Evolutionary conservation across 2,113 vertebrate genomes (phyloP).

Genomic region (Crotalus tigris): DNA sequence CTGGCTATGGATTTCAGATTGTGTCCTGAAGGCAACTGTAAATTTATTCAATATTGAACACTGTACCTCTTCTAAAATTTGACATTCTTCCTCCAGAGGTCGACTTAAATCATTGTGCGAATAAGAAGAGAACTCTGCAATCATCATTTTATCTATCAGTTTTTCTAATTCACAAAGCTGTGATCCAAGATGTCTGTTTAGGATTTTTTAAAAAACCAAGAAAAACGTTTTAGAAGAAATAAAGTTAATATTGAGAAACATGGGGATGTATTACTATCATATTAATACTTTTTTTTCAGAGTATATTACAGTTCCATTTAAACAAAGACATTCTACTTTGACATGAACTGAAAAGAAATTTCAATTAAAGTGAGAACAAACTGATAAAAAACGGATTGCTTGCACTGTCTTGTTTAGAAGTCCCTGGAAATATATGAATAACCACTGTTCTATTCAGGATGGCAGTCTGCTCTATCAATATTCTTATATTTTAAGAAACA

Average conservation of each 20-base stretch:
- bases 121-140: constrained; percentile 95
- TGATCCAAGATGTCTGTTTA: constrained; percentile 90
- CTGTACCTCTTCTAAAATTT: constrained; percentile 91
- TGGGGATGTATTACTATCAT: constrained; percentile 1
- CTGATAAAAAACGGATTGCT: neutral
- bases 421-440: neutral
- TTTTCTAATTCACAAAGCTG: constrained; percentile 99
- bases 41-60: neutral
- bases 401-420: neutral
- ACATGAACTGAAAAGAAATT: constrained; percentile 37
- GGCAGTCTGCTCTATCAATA: neutral
- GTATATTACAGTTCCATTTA: constrained; percentile 25
- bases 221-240: constrained; percentile 36
- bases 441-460: neutral
- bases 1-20: neutral
- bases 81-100: constrained; percentile 85
- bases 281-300: constrained; percentile 32
- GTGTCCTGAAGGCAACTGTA: neutral
- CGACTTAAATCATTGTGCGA: constrained; percentile 87
- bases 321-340: constrained; percentile 33
- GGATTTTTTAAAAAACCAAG: constrained; percentile 35
- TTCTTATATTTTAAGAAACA: neutral
- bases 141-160: constrained; percentile 99
- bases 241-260: neutral
- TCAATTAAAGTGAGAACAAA: neutral